phyloP scores from a whole-genome alignment of 2,888 invertebrate species.

The Caenorhabditis sp. region DNA sequence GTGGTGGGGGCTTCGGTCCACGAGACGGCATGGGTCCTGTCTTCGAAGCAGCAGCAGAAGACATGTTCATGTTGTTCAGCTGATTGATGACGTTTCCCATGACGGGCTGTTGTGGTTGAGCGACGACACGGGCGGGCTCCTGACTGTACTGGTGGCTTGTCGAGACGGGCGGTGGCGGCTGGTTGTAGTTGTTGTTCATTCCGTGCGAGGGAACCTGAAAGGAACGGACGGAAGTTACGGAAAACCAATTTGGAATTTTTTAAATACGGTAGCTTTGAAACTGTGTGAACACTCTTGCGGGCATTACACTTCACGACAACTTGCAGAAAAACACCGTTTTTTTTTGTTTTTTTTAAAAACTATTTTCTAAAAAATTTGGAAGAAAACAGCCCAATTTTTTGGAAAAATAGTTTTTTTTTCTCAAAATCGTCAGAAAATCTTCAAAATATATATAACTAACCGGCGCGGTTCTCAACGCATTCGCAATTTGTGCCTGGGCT shows the following conservation, averaged over 20 bases:
- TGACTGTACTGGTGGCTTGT: conserved; percentile 54
- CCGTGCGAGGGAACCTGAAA: conserved; percentile 36
- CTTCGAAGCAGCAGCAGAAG: conserved; percentile 7
- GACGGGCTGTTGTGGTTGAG: not conserved
- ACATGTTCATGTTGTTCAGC: conserved; percentile 50
- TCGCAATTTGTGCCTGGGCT: conserved; percentile 9
- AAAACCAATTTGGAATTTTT: not conserved
- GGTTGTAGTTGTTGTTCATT: conserved; percentile 51
- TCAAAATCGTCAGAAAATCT: no score
- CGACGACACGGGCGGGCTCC: conserved; percentile 45
- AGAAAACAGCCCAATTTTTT: not conserved
- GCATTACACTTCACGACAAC: no score
- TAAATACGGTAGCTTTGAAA: not conserved
- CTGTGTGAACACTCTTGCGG: no score
- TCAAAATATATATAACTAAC: conserved; percentile 16
- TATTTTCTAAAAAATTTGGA: not conserved
- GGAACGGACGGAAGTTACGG: not conserved
- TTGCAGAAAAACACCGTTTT: no score
- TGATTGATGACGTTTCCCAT: conserved; percentile 60
- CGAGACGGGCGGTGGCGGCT: conserved; percentile 42
- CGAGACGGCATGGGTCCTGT: conserved; percentile 67
- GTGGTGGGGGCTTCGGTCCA: conserved; percentile 84
- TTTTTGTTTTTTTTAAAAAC: conserved; percentile 2
- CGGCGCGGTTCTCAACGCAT: conserved; percentile 21
- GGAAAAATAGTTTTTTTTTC: no score